A percentile compares a stretch with the other conserved stretches of the same genome.
phyloP scores from a whole-genome alignment of 2,113 vertebrate species.

The Cathartes aura region DNA sequence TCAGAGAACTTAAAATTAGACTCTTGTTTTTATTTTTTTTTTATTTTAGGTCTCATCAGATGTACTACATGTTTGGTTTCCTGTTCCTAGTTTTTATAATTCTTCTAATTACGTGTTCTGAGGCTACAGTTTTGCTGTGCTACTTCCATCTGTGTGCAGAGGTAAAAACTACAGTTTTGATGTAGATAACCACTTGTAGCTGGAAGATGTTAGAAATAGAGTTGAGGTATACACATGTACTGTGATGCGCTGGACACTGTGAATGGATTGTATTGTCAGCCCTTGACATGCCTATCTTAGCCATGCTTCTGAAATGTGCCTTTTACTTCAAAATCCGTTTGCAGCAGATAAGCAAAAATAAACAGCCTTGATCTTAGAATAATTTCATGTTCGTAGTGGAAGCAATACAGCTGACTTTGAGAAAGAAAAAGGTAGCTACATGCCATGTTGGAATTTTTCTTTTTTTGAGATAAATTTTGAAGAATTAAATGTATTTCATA shows the following conservation, averaged over 20 bases:
- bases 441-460: neutral
- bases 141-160: constrained; percentile 92
- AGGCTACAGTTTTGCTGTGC: constrained; percentile 90
- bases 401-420: neutral
- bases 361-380: neutral
- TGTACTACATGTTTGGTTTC: constrained; percentile 95
- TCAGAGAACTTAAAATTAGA: neutral
- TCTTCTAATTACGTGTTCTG: constrained; percentile 90
- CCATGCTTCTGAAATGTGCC: neutral
- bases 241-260: neutral
- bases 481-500: neutral
- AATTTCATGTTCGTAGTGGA: neutral
- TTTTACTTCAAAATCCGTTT: neutral
- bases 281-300: neutral
- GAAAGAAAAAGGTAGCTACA: neutral
- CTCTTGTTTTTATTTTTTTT: neutral
- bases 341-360: neutral
- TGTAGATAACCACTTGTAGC: neutral
- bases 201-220: neutral
- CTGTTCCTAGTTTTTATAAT: constrained; percentile 93
- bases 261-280: neutral
- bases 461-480: neutral
- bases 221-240: neutral
- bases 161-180: constrained; percentile 71
- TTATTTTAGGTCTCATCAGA: constrained; percentile 89